Conservation (phyloP, 1,140 invertebrate genomes). For the Scaptomyza montana region DNA sequence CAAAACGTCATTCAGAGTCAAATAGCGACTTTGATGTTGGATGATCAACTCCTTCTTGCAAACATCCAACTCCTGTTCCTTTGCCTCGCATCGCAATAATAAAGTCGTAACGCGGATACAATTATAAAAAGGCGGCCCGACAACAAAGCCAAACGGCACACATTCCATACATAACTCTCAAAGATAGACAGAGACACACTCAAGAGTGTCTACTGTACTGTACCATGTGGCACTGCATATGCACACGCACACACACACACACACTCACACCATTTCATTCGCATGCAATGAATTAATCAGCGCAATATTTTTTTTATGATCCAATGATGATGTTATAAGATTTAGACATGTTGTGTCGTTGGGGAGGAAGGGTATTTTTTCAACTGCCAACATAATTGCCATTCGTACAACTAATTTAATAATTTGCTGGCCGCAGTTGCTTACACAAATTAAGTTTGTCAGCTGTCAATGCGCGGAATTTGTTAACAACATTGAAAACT, state of each 20-base stretch:
- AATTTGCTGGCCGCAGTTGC: conserved; percentile 53
- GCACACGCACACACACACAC: conserved; percentile 13
- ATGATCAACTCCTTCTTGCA: conserved; percentile 19
- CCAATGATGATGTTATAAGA: conserved; percentile 17
- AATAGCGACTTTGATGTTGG: conserved; percentile 36
- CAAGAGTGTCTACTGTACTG: conserved; percentile 48
- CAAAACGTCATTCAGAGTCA: conserved; percentile 68
- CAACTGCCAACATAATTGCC: conserved; percentile 56
- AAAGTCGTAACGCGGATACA: conserved; percentile 80
- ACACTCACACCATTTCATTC: conserved; percentile 17
- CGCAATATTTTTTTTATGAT: conserved; percentile 47
- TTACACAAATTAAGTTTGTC: conserved; percentile 79
- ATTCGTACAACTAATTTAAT: conserved; percentile 81
- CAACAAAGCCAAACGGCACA: conserved; percentile 76
- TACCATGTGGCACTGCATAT: conserved; percentile 5
- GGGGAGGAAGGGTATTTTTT: background rate
- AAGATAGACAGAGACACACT: background rate
- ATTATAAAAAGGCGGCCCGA: conserved; percentile 72
- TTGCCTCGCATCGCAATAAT: conserved; percentile 50
- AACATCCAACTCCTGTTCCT: conserved; percentile 5
- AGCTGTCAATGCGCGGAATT: conserved; percentile 77
- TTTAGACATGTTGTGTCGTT: conserved; percentile 7
- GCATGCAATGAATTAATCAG: conserved; percentile 78
- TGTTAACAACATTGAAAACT: conserved; percentile 78
- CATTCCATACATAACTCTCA: conserved; percentile 62